Evolutionary conservation across 2,113 vertebrate genomes (phyloP), one percentile per base, ranked within the genome.

Genomic region (Nerophis ophidion): DNA sequence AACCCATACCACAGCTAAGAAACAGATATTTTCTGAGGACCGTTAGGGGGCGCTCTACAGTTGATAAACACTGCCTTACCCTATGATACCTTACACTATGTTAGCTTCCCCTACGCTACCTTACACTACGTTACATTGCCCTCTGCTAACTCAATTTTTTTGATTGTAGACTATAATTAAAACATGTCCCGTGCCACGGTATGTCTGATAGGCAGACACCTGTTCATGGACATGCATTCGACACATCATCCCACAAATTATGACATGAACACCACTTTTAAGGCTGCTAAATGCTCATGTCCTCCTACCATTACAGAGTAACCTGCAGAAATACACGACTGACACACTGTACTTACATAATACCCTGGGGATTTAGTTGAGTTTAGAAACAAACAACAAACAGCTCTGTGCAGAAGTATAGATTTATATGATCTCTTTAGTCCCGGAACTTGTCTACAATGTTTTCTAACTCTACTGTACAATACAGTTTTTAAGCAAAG

Each of bases 281-380:
- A 57, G 17, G 57, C 63, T 52, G 56, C 50, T 59, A 45, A 62
- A 26, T 48, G 52, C 46, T 57, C 42, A 60, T 8, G 38, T 62
- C 36, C 70, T 63, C 42, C 53, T 57, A 66, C 34, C 13, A 36
- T 38, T 52, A 66, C 62, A 62, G 46, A 40, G 48, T 64, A 40
- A 74, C 70, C 60, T 61, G 70, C 55, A 84, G 71, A 68, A 70
- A 69, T 35, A 12, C 11, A 11, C 40, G 40, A 60, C 51, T 68
- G 67, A 51, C 66, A 72, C 40, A 12, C 10, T 44, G 40, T 56
- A 79, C 38, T 76, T 66, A 60, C 6, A 11, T 12, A 44, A 44
- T 12, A 44, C 40, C 7, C 7, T 12, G 1, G 7, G 14, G 34
- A 34, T 26, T 12, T 26, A 12, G 1, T 47, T 57, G 36, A 16